phyloP scores from a whole-genome alignment of 2,113 vertebrate species.

The Tyto alba region DNA sequence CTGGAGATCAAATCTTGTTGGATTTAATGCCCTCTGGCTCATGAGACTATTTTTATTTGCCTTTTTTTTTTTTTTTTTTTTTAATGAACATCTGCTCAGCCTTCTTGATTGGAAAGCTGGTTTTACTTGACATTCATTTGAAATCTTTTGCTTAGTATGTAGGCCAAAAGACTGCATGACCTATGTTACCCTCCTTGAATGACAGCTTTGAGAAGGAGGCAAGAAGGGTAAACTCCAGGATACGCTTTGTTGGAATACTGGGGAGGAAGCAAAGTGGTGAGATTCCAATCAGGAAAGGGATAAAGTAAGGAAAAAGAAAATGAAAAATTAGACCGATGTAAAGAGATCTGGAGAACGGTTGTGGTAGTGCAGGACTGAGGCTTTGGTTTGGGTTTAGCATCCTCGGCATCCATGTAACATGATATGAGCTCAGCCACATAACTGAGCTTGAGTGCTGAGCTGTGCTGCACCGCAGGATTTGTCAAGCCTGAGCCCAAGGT shows the following conservation, averaged over 20 bases:
- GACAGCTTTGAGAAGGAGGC: background rate
- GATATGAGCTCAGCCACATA: background rate
- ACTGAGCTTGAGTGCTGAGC: background rate
- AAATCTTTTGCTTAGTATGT: background rate
- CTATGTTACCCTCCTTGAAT: background rate
- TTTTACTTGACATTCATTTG: background rate
- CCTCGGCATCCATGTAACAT: background rate
- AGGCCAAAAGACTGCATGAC: background rate
- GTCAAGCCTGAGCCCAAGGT: background rate
- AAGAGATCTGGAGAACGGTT: background rate
- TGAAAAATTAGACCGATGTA: background rate
- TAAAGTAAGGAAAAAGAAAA: background rate
- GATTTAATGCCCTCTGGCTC: background rate
- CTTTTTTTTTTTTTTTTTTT: background rate
- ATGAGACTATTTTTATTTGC: background rate
- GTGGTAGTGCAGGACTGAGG: background rate
- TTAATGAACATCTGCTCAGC: background rate
- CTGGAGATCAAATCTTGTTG: background rate
- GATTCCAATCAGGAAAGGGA: background rate
- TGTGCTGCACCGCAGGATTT: background rate
- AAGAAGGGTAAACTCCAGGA: background rate
- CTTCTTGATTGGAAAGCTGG: conserved; percentile 3
- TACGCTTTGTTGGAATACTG: background rate
- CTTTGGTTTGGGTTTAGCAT: background rate
- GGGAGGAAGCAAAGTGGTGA: background rate